Evolutionary conservation across 1,140 invertebrate genomes (phyloP).

Genomic region (Spodoptera frugiperda): DNA sequence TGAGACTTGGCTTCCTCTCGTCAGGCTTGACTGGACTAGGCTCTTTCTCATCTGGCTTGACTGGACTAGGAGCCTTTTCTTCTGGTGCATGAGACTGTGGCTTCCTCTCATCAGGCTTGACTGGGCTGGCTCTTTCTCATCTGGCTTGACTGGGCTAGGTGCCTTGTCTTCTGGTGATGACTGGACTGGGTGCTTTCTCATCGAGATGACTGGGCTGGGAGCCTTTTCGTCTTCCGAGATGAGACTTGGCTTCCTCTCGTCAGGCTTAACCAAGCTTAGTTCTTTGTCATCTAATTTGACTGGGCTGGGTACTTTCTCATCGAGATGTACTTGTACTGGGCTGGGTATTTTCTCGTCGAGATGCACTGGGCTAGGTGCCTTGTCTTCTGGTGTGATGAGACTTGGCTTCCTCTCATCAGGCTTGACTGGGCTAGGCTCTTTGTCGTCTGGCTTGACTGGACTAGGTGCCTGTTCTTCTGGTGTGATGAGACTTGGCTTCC

Average conservation of each 20-base stretch:
- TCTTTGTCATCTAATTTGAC: neutral
- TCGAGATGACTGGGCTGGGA: conserved; percentile 15
- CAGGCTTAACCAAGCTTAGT: neutral
- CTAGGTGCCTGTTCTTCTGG: neutral
- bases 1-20: neutral
- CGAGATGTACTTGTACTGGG: neutral
- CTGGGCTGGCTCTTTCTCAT: neutral
- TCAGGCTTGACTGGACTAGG: neutral
- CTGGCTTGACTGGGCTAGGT: conserved; percentile 29
- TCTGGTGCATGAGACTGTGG: neutral
- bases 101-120: neutral
- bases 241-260: neutral
- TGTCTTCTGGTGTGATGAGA: neutral
- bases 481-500: neutral
- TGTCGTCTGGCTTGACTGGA: neutral
- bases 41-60: neutral
- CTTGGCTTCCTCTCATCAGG: neutral
- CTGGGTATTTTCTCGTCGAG: neutral
- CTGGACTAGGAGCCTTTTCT: neutral
- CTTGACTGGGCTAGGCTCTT: neutral
- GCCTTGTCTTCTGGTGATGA: neutral
- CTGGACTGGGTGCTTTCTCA: neutral
- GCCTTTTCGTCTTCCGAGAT: conserved; percentile 27
- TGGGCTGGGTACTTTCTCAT: neutral
- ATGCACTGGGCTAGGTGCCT: neutral